A percentile compares a stretch with the other conserved stretches of the same genome.
These are phyloP conservation scores for Drosophila lowei DNA, from an alignment of 1,140 invertebrate genomes.

Conservation along the genomic window DNA sequence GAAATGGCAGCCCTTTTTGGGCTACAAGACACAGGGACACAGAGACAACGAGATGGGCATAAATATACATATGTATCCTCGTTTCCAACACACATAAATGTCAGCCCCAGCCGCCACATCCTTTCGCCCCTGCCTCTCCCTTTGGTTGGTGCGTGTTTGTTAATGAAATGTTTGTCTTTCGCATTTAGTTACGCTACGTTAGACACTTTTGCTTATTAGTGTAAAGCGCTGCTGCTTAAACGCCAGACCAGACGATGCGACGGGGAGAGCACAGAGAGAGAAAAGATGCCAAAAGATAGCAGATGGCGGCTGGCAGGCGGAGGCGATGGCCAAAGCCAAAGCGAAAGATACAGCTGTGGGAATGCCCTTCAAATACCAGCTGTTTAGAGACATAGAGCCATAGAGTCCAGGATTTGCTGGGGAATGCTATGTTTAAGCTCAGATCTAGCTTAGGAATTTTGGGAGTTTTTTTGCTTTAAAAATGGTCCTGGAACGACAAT, in stretches of 20 bases:
- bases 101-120: conserved; percentile 30
- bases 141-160: conserved; percentile 67
- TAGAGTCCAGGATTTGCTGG: no score
- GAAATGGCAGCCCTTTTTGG: conserved; percentile 57
- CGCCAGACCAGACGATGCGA: conserved; percentile 7
- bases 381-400: no score
- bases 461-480: no score
- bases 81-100: conserved; percentile 77
- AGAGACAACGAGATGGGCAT: conserved; percentile 24
- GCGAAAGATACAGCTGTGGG: no score
- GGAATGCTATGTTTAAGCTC: no score
- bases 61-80: conserved; percentile 40
- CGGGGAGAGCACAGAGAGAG: background rate
- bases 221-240: conserved; percentile 74
- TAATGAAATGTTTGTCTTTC: conserved; percentile 80
- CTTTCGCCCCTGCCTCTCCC: background rate
- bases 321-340: no score
- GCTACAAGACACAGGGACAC: conserved; percentile 24
- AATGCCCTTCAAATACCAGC: no score
- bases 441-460: no score
- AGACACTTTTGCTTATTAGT: conserved; percentile 81
- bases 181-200: conserved; percentile 79
- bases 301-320: no score
- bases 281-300: no score
- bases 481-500: no score